Evolutionary conservation across 2,113 vertebrate species (phyloP), one percentile per base, ranked within the genome.

Genomic region (Euleptes europaea): DNA sequence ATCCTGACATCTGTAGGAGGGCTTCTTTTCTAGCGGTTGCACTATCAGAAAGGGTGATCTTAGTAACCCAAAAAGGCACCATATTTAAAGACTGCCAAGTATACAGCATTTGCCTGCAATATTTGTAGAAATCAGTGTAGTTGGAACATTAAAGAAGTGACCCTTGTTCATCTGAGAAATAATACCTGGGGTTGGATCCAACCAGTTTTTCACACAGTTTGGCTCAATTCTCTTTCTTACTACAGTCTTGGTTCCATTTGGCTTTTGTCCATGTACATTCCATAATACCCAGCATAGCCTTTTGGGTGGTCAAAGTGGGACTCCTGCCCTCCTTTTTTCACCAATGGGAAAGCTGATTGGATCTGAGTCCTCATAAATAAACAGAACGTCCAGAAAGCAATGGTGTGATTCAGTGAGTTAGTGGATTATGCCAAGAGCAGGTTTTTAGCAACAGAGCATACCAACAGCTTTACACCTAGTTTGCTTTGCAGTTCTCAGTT

Each of bases 1-100:
- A 51, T 82, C 84, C 84, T 94, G 91, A 91, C 90, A 96, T 73
- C 80, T 91, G 26, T 38, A 75, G 89, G 70, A 88, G 54, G 82
- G 82, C 82, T 88, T 86, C 33, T 75, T 19, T 90, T 88, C 83
- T 75, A 86, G 95, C 92, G 94, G 78, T 90, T 86, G 81, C 77
- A 42, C 33, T 93, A 88, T 89, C 88, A 77, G 71, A 93, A 77
- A 80, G 13, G 49, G 35, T n/a, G 69, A 33, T 90, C 69, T 66
- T 89, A 63, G 23, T 67, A 5, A 28, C 79, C 86, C 26, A 23
- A 51, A 85, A 81, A 26, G 51, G 42, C 49, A 75, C 42, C 49
- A 4, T 69, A 1, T 87, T 89, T 89, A 74, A 88, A 93, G 28
- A 9, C 21, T 94, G 84, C 15, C 49, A 76, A 72, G 40, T 84